Evolutionary conservation across 1,140 invertebrate species (phyloP).

Genomic region (Cydia splendana): DNA sequence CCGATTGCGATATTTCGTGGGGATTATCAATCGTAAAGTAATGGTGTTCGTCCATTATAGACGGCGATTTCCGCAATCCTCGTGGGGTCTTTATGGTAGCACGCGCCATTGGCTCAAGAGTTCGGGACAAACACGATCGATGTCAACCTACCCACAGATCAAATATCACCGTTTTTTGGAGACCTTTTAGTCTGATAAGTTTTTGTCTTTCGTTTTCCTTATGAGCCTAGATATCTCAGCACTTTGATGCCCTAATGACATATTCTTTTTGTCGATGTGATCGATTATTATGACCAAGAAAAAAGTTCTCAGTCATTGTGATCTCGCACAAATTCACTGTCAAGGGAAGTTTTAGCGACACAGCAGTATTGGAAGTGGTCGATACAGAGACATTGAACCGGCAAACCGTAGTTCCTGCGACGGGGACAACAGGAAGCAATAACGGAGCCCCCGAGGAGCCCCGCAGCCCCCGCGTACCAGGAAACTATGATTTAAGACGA

Average conservation of each 20-base stretch:
- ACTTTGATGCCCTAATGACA: neutral
- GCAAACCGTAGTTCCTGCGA: conserved; percentile 51
- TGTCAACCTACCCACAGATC: conserved; percentile 26
- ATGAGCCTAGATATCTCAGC: neutral
- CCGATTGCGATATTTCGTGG: conserved; percentile 69
- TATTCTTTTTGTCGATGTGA: neutral
- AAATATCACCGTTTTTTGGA: conserved; percentile 9
- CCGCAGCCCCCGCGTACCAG: conserved; percentile 50
- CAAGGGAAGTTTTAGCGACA: conserved; percentile 37
- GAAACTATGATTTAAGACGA: conserved; percentile 71
- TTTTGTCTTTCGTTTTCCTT: conserved; percentile 13
- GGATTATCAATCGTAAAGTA: conserved; percentile 78
- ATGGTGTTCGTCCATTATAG: conserved; percentile 77
- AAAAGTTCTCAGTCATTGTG: conserved; percentile 13
- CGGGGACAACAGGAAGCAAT: conserved; percentile 77
- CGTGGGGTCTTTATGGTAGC: conserved; percentile 77
- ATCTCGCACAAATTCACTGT: neutral
- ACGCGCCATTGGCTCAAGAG: conserved; percentile 77
- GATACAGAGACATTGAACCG: conserved; percentile 37
- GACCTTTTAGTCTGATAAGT: conserved; percentile 26
- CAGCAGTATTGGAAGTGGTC: conserved; percentile 41
- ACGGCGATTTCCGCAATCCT: conserved; percentile 73
- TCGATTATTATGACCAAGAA: neutral
- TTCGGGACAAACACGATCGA: conserved; percentile 54
- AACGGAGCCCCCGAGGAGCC: conserved; percentile 57